A percentile compares a stretch with the other conserved stretches of the same genome.
Evolutionary conservation across 1,140 invertebrate species (phyloP).

Genomic region (Drusus annulatus): DNA sequence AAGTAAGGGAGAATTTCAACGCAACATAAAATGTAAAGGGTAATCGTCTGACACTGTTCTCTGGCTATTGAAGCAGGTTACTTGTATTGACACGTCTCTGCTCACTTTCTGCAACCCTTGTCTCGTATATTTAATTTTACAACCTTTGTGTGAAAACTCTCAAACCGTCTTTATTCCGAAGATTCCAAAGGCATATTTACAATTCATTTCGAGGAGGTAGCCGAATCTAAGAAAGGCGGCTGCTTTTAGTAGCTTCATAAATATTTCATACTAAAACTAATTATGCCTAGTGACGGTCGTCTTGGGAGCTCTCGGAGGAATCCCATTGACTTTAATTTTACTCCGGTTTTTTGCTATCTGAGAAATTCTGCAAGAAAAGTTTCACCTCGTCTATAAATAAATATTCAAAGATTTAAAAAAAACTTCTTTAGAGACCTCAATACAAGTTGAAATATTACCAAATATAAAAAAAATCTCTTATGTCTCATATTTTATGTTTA

Average conservation of each 20-base stretch:
- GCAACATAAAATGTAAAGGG: conserved; percentile 11
- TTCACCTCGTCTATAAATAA: too few species aligned
- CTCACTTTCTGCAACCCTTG: not conserved
- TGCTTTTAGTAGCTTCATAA: conserved; percentile 32
- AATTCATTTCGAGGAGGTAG: conserved; percentile 43
- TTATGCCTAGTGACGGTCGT: conserved; percentile 27
- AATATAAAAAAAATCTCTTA: too few species aligned
- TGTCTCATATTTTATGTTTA: too few species aligned
- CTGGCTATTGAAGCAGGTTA: not conserved
- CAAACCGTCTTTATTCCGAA: not conserved
- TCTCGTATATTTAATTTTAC: conserved; percentile 40
- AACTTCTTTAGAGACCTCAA: too few species aligned
- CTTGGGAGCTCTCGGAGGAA: conserved; percentile 11
- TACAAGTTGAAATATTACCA: too few species aligned
- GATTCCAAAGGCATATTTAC: conserved; percentile 26
- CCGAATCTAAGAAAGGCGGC: conserved; percentile 13
- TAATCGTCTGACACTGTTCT: conserved; percentile 12
- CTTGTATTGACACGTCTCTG: conserved; percentile 13
- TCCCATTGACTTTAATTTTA: conserved; percentile 20
- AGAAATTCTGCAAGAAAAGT: not conserved
- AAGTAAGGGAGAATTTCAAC: not conserved
- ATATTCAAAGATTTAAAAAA: too few species aligned
- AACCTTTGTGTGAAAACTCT: not conserved
- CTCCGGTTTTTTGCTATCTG: not conserved
- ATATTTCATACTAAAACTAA: conserved; percentile 44